A percentile compares a stretch with the other conserved stretches of the same genome.
These are phyloP conservation scores for Aporrectodea caliginosa DNA, from an alignment of 1,140 invertebrate genomes.

Conservation along the genomic window DNA sequence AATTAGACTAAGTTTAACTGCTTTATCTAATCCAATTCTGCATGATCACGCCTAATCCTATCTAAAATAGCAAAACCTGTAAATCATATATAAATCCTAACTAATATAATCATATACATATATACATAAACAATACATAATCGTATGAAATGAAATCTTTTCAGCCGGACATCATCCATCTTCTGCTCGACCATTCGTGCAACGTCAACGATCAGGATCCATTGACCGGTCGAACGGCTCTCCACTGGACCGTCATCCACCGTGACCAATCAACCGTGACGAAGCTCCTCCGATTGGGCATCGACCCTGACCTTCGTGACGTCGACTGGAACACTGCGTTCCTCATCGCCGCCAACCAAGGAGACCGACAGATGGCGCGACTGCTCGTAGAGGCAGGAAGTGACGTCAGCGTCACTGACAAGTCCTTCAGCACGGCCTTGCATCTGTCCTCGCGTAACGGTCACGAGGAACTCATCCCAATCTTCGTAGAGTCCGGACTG, in stretches of 20 bases:
- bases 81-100: too few relatives aligned
- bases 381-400: constrained; percentile 10
- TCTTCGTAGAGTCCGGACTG: constrained; percentile 19
- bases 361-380: not conserved
- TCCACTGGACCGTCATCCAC: constrained; percentile 27
- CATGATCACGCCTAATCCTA: too few relatives aligned
- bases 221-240: constrained; percentile 12
- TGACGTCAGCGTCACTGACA: constrained; percentile 27
- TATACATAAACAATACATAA: too few relatives aligned
- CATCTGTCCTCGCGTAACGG: constrained; percentile 24
- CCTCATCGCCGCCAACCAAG: constrained; percentile 3
- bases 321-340: constrained; percentile 30
- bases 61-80: too few relatives aligned
- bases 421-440: constrained; percentile 28
- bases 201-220: constrained; percentile 26
- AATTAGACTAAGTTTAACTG: too few relatives aligned
- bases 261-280: not conserved
- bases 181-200: not conserved
- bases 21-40: too few relatives aligned
- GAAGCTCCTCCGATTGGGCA: constrained; percentile 5
- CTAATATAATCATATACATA: too few relatives aligned
- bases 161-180: not conserved
- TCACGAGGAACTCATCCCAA: constrained; percentile 12
- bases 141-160: too few relatives aligned
- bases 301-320: constrained; percentile 16